Percentiles rank a stretch among this genome's conserved stretches.
Evolutionary conservation across 2,113 vertebrate species (phyloP).

Genomic region (Pseudorasbora parva): DNA sequence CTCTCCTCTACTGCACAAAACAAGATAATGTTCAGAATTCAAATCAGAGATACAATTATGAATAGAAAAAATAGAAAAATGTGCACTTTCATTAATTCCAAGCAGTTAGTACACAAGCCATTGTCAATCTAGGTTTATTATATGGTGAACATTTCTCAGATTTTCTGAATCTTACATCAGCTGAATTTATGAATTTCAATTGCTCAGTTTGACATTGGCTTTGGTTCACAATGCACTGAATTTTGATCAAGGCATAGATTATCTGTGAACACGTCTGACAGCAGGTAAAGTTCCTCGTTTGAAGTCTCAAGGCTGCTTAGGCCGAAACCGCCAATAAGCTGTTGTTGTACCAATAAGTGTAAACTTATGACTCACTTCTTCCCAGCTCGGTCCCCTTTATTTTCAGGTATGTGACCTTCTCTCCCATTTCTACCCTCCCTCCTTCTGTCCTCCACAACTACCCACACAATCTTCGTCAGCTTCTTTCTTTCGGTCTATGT

Average conservation of each 20-base stretch:
- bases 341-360: not conserved
- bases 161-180: conserved; percentile 36
- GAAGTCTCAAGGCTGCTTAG: conserved; percentile 35
- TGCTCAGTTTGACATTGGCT: conserved; percentile 20
- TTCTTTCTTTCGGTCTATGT: not conserved
- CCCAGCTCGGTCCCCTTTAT: not conserved
- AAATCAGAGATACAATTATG: not conserved
- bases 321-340: conserved; percentile 55
- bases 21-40: not conserved
- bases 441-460: conserved; percentile 14
- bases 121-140: not conserved
- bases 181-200: conserved; percentile 29
- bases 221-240: conserved; percentile 8
- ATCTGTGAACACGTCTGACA: not conserved
- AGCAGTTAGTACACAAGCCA: no score
- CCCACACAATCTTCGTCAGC: not conserved
- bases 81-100: not conserved
- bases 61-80: not conserved
- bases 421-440: conserved; percentile 53
- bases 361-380: conserved; percentile 16
- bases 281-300: conserved; percentile 23
- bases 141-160: not conserved
- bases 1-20: not conserved
- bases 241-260: conserved; percentile 20
- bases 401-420: conserved; percentile 13